Conservation (phyloP, 1,140 invertebrate species). For the Thaumatotibia leucotreta region DNA sequence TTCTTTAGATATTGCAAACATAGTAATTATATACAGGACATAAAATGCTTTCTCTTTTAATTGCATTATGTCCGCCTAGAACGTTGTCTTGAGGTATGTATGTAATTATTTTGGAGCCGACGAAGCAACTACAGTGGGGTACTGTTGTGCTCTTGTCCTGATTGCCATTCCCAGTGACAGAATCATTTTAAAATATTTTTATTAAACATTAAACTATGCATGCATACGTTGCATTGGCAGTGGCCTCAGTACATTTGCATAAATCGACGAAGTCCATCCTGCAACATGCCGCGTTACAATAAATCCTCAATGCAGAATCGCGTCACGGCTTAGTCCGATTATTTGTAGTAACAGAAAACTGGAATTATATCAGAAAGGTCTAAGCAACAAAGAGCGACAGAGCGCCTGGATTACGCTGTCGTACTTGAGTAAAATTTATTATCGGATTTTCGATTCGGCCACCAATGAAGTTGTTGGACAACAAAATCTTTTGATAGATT, state of each 20-base stretch:
- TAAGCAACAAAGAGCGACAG: slow-evolving; percentile 68
- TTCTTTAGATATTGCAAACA: too few relatives aligned
- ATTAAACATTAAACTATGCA: too few relatives aligned
- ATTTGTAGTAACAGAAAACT: slow-evolving; percentile 65
- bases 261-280: slow-evolving; percentile 15
- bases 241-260: slow-evolving; percentile 1
- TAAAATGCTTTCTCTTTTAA: too few relatives aligned
- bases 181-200: too few relatives aligned
- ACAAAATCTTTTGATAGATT: slow-evolving; percentile 76
- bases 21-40: too few relatives aligned
- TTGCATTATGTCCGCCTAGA: too few relatives aligned
- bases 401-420: slow-evolving; percentile 72
- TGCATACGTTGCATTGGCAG: background rate
- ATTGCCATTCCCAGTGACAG: too few relatives aligned
- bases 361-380: slow-evolving; percentile 66
- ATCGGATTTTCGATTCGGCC: slow-evolving; percentile 75
- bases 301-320: slow-evolving; percentile 54
- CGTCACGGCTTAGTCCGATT: slow-evolving; percentile 57
- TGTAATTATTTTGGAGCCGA: too few relatives aligned
- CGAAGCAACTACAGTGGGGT: too few relatives aligned
- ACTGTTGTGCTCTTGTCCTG: too few relatives aligned
- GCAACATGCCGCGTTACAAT: slow-evolving; percentile 35
- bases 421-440: slow-evolving; percentile 75
- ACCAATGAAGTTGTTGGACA: slow-evolving; percentile 75
- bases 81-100: too few relatives aligned